These are phyloP conservation scores for Minunthozetes semirufus DNA, from an alignment of 2,888 invertebrate genomes.

Conservation along the genomic window DNA sequence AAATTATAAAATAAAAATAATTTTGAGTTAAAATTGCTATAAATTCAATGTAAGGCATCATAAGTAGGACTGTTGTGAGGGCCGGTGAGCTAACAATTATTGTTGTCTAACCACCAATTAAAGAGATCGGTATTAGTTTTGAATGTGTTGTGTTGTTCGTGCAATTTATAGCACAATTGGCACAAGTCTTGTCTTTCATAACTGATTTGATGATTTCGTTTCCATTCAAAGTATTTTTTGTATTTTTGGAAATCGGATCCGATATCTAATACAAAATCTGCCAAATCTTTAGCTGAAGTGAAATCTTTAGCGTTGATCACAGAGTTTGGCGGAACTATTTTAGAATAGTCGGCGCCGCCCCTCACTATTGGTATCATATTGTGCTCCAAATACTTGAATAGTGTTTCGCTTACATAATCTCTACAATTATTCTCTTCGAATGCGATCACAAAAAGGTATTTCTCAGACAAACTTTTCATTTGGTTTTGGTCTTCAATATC, in stretches of 20 bases:
- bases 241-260: slow-evolving; percentile 23
- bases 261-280: slow-evolving; percentile 20
- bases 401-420: neutral
- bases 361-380: slow-evolving; percentile 20
- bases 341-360: neutral
- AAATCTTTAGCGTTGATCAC: slow-evolving; percentile 13
- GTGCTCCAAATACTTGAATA: neutral
- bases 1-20: neutral
- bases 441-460: slow-evolving; percentile 8
- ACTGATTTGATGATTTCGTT: neutral
- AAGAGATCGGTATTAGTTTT: neutral
- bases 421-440: neutral
- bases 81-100: neutral
- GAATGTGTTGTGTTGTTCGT: neutral
- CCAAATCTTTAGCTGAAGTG: slow-evolving; percentile 21
- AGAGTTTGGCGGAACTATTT: slow-evolving; percentile 18
- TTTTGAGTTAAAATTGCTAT: neutral
- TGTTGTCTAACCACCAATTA: neutral
- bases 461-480: neutral
- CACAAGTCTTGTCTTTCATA: slow-evolving; percentile 5
- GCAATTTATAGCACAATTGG: slow-evolving; percentile 21
- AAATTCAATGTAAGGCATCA: neutral
- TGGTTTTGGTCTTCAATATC: neutral
- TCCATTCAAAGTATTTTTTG: slow-evolving; percentile 25
- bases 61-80: neutral